Conservation (phyloP, 2,113 vertebrate genomes). For the Dasypus novemcinctus region DNA sequence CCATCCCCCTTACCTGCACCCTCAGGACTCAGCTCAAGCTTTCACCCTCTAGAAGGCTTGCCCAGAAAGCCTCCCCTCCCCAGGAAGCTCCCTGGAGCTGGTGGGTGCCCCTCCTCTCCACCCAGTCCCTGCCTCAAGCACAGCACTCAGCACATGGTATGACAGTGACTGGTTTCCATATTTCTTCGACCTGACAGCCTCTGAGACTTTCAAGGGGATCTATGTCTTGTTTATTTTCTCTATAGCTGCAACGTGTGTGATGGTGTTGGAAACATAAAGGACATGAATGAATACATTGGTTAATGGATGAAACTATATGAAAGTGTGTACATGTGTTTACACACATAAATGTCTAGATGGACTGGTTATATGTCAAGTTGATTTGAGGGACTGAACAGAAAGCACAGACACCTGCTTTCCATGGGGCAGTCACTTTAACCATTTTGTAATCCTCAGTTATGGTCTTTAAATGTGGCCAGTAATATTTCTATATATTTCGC, state of each 20-base stretch:
- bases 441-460: accelerated
- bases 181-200: neutral
- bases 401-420: neutral
- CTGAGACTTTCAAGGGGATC: neutral
- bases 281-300: neutral
- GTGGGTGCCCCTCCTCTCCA: neutral
- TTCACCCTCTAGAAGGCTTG: neutral
- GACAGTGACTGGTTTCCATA: neutral
- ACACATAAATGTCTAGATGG: neutral
- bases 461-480: neutral
- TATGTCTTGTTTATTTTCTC: accelerated
- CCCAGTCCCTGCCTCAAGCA: neutral
- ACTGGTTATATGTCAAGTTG: neutral
- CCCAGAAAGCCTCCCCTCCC: neutral
- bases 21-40: neutral
- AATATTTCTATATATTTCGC: neutral
- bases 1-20: too few relatives aligned
- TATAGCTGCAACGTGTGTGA: neutral
- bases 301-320: neutral
- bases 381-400: neutral
- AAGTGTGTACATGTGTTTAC: neutral
- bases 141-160: accelerated
- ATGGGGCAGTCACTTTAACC: too few relatives aligned
- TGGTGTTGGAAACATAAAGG: neutral
- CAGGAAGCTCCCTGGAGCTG: neutral